A percentile compares a stretch with the other conserved stretches of the same genome.
These are phyloP conservation scores for Syngnathoides biaculeatus DNA, from an alignment of 2,113 vertebrate species.

Conservation along the genomic window DNA sequence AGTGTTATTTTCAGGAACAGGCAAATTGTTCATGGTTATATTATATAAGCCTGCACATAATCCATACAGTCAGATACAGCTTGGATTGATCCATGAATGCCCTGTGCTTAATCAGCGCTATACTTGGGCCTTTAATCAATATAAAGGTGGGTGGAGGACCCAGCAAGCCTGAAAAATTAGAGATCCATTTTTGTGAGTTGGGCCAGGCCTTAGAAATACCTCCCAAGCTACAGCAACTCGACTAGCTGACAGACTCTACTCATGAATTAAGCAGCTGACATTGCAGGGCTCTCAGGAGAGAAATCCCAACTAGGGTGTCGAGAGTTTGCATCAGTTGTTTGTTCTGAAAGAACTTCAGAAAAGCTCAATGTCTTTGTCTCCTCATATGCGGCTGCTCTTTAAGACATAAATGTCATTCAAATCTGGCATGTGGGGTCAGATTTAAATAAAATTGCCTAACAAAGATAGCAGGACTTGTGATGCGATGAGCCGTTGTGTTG, in stretches of 20 bases:
- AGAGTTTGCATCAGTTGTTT: slow-evolving; percentile 50
- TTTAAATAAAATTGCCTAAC: slow-evolving; percentile 15
- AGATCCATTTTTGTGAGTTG: slow-evolving; percentile 18
- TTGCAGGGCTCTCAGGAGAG: slow-evolving; percentile 9
- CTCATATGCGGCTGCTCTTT: neutral
- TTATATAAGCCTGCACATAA: slow-evolving; percentile 20
- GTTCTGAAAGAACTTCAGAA: slow-evolving; percentile 36
- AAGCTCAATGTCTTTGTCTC: slow-evolving; percentile 22
- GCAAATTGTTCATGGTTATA: slow-evolving; percentile 22
- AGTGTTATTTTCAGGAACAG: slow-evolving; percentile 18
- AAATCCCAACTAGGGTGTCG: slow-evolving; percentile 37
- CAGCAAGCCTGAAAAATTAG: slow-evolving; percentile 31
- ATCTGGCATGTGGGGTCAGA: slow-evolving; percentile 9
- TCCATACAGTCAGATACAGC: slow-evolving; percentile 21
- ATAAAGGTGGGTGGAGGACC: slow-evolving; percentile 26
- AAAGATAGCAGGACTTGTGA: neutral
- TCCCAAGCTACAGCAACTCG: slow-evolving; percentile 13
- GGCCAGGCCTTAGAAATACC: slow-evolving; percentile 13
- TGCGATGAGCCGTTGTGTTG: neutral
- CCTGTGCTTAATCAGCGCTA: slow-evolving; percentile 53
- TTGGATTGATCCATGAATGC: slow-evolving; percentile 38
- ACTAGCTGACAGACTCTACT: slow-evolving; percentile 41
- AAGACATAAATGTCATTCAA: slow-evolving; percentile 23
- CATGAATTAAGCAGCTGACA: slow-evolving; percentile 43
- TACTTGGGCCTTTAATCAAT: slow-evolving; percentile 43